A percentile compares a stretch with the other conserved stretches of the same genome.
Evolutionary conservation across 2,113 vertebrate genomes (phyloP).

Genomic region (Egretta garzetta): DNA sequence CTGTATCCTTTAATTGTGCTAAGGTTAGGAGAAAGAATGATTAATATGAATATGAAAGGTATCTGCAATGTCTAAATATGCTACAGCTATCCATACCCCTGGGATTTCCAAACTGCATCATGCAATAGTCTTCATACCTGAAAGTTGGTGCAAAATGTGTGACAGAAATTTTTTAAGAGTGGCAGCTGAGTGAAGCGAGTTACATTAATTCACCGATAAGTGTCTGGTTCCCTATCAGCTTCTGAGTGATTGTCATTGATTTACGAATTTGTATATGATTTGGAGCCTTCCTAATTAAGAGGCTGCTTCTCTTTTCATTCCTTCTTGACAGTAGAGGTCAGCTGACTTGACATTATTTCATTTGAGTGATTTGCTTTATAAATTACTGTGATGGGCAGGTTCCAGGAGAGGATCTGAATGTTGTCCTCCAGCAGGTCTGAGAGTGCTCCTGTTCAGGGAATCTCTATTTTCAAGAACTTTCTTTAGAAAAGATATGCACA

Average conservation of each 20-base stretch:
- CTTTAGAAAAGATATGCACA: neutral
- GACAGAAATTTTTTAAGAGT: neutral
- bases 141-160: neutral
- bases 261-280: neutral
- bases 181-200: neutral
- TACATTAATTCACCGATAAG: neutral
- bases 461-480: neutral
- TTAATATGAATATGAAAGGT: neutral
- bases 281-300: neutral
- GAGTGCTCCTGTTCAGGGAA: neutral
- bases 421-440: neutral
- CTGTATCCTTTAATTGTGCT: neutral
- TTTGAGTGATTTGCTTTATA: neutral
- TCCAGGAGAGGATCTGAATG: neutral
- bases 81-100: neutral
- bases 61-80: neutral
- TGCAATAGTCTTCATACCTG: neutral
- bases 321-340: neutral
- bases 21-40: neutral
- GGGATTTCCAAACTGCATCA: neutral
- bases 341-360: neutral
- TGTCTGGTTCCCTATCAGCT: neutral
- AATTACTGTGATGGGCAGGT: neutral
- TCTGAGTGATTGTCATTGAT: neutral
- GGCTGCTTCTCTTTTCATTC: neutral